Base-by-base conservation (phyloP, 2,797 vertebrate genomes). In the Muscicapa striata region DNA sequence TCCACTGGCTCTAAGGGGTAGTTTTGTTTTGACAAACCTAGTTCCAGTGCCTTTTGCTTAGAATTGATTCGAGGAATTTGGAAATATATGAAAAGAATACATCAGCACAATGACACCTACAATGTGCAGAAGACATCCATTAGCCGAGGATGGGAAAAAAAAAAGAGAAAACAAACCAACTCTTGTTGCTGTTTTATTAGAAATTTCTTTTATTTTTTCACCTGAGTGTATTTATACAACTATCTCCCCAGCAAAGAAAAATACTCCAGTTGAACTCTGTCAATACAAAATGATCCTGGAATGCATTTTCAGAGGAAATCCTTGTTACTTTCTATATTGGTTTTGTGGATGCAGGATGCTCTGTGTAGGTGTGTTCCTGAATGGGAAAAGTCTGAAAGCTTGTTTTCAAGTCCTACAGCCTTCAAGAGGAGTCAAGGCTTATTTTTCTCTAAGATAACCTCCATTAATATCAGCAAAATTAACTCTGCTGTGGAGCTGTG, bases 1-100 rank as follows among this genome's bases (percentile, higher is more conserved):
- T 89, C 64, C 3, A 2, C n/a, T 59, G 70, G 19, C 76, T 96
- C 87, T 59, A 43, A 95, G 93, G 89, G 81, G 59, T 72, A 96
- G 85, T 93, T 94, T 91, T 93, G 76, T 41, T 88, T 91, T 89
- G 69, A 93, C 76, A 96, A 83, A 86, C 46, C 40, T 73, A 29
- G 58, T 81, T 95, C 29, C 13, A 36, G 11, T 57, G 82, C 27
- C 55, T 95, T 91, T 89, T 86, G n/a, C 69, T 92, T 84, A 76
- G 40, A 85, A 73, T 49, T 32, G 61, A 88, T 78, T 85, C 1
- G 2, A 55, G 66, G 48, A 93, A 86, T 66, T 75, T 88, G 63
- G 58, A 92, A 95, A 64, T 81, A 91, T 90, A 88, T 93, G 87
- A 90, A 94, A 92, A 85, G 27, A 93, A 91, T 91, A 63, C 23